These are phyloP conservation scores for Strigamia transsilvanica DNA, from an alignment of 2,888 invertebrate genomes.

Conservation along the genomic window DNA sequence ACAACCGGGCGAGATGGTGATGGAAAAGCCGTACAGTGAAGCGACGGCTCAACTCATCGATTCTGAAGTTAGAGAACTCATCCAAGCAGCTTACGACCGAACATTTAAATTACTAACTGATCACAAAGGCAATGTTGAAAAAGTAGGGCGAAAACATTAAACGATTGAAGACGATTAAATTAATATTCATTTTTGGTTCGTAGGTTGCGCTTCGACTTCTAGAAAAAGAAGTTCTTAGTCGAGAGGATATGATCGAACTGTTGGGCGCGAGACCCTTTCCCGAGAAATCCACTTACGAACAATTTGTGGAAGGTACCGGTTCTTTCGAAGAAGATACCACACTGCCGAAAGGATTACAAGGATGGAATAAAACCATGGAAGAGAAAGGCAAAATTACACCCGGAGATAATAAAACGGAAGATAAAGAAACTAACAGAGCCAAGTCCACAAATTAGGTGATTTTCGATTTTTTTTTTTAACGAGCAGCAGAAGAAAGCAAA, in stretches of 20 bases:
- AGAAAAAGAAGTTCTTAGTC: constrained; percentile 56
- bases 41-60: constrained; percentile 96
- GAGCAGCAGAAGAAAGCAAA: background rate
- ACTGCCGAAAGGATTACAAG: constrained; percentile 92
- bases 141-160: constrained; percentile 66
- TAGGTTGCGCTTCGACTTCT: constrained; percentile 56
- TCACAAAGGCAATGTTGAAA: constrained; percentile 86
- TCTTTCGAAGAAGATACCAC: constrained; percentile 96
- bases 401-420: background rate
- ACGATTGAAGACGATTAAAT: background rate
- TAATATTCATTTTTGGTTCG: background rate
- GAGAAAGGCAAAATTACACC: constrained; percentile 60
- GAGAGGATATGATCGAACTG: constrained; percentile 90
- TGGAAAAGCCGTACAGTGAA: constrained; percentile 98
- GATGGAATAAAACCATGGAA: constrained; percentile 77
- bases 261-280: constrained; percentile 94
- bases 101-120: constrained; percentile 80
- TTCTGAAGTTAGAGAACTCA: constrained; percentile 83
- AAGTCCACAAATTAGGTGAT: background rate
- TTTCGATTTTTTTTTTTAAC: background rate
- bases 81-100: constrained; percentile 78
- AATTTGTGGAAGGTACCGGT: constrained; percentile 98
- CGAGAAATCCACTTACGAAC: constrained; percentile 98
- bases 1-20: constrained; percentile 87
- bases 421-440: constrained; percentile 3